Conservation (phyloP, 2,888 invertebrate species). For the Lepidocyrtinus sp. region DNA sequence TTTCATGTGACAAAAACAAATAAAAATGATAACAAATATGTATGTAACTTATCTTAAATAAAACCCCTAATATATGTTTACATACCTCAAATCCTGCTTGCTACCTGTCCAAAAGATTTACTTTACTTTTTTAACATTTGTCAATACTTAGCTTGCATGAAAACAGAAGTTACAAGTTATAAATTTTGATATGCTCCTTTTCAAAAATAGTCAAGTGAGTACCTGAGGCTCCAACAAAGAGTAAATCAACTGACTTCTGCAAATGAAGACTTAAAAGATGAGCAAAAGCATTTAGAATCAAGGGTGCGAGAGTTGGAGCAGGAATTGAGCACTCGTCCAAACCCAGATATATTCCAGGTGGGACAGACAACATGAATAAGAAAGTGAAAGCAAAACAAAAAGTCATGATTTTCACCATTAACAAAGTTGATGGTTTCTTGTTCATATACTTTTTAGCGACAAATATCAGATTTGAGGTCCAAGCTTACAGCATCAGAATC, state of each 20-base stretch:
- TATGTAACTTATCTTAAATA: too few relatives aligned
- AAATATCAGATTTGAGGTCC: constrained; percentile 82
- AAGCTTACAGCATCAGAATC: constrained; percentile 93
- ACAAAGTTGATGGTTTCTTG: too few relatives aligned
- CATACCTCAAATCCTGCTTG: too few relatives aligned
- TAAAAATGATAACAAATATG: too few relatives aligned
- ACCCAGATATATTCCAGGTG: constrained; percentile 68
- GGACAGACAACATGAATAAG: neutral
- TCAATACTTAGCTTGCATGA: too few relatives aligned
- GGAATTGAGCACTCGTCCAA: constrained; percentile 76
- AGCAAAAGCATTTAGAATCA: constrained; percentile 82
- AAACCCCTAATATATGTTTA: too few relatives aligned
- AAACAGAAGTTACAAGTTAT: neutral
- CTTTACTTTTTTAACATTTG: too few relatives aligned
- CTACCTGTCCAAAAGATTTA: too few relatives aligned
- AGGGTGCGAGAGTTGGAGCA: constrained; percentile 83
- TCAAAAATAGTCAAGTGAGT: neutral
- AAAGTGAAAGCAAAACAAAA: constrained; percentile 24
- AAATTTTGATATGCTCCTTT: neutral
- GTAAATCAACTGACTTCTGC: constrained; percentile 83
- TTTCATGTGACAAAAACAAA: too few relatives aligned
- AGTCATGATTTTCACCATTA: constrained; percentile 67
- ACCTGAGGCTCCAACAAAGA: constrained; percentile 85
- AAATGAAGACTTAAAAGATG: constrained; percentile 82
- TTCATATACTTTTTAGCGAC: constrained; percentile 73